phyloP scores from a whole-genome alignment of 2,888 invertebrate species.

The Caenorhabditis macrosperma region DNA sequence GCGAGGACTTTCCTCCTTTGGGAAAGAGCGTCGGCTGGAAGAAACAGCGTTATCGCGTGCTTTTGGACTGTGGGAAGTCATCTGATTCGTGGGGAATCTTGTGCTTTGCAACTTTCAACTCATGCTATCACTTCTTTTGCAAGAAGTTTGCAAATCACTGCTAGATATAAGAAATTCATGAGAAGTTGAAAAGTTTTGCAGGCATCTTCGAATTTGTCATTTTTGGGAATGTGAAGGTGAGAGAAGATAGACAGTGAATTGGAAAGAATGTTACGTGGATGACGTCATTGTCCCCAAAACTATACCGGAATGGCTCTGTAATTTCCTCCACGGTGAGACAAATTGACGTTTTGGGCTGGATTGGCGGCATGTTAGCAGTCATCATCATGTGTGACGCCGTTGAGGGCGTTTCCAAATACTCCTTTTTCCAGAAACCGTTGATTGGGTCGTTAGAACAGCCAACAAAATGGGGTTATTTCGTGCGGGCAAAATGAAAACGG shows the following conservation, averaged over 20 bases:
- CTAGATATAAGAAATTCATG: no score
- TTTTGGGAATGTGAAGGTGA: neutral
- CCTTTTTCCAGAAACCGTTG: slow-evolving; percentile 31
- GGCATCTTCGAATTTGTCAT: no score
- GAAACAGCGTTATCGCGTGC: neutral
- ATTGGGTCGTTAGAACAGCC: slow-evolving; percentile 51
- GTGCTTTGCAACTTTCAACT: no score
- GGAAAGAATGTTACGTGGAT: neutral
- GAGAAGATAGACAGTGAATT: neutral
- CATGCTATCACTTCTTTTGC: no score
- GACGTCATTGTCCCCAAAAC: neutral
- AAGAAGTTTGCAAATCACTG: no score
- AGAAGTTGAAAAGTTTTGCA: no score
- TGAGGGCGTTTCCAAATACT: slow-evolving; percentile 39
- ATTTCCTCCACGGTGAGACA: slow-evolving; percentile 51
- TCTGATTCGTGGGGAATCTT: no score
- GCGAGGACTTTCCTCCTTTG: slow-evolving; percentile 60
- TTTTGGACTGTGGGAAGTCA: no score
- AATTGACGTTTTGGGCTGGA: slow-evolving; percentile 41
- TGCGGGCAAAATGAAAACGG: slow-evolving; percentile 43
- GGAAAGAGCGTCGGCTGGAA: slow-evolving; percentile 54
- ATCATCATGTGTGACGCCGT: slow-evolving; percentile 44
- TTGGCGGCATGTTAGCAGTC: slow-evolving; percentile 28
- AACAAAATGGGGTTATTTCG: slow-evolving; percentile 38
- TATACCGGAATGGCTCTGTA: slow-evolving; percentile 49